These are phyloP conservation scores for Orycteropus afer DNA, from an alignment of 2,113 vertebrate species.

Conservation along the genomic window DNA sequence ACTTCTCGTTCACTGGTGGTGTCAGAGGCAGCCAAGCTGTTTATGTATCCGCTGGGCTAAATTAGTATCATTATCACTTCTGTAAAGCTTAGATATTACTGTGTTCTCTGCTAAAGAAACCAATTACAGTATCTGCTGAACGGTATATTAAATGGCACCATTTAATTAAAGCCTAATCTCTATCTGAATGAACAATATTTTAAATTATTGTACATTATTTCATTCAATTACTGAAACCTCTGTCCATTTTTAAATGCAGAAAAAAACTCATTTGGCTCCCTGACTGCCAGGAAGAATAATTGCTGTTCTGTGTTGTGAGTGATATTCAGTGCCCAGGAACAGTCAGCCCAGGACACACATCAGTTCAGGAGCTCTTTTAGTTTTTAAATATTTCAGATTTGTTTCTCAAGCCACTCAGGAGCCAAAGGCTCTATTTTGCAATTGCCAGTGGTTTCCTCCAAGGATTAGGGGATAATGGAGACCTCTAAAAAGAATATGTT, in stretches of 20 bases:
- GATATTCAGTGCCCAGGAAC: not conserved
- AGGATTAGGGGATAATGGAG: constrained; percentile 63
- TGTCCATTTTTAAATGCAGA: constrained; percentile 65
- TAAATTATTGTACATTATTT: constrained; percentile 78
- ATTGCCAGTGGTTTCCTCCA: constrained; percentile 21
- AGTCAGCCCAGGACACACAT: constrained; percentile 54
- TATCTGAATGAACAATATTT: constrained; percentile 80
- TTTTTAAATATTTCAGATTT: constrained; percentile 55
- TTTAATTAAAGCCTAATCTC: constrained; percentile 85
- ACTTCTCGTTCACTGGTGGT: not conserved
- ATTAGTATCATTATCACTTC: constrained; percentile 77
- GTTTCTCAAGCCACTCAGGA: constrained; percentile 56
- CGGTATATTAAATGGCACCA: constrained; percentile 73
- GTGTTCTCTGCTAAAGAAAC: constrained; percentile 67
- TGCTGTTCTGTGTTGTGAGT: not conserved
- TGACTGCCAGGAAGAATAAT: not conserved
- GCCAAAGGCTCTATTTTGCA: constrained; percentile 26
- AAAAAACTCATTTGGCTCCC: constrained; percentile 63
- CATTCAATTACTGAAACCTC: constrained; percentile 77
- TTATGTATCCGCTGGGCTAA: constrained; percentile 69
- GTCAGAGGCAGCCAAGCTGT: constrained; percentile 47
- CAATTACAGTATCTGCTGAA: constrained; percentile 81
- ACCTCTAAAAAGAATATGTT: constrained; percentile 52
- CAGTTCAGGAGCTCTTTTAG: constrained; percentile 4
- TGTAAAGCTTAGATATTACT: constrained; percentile 69